Conservation (phyloP, 2,113 vertebrate genomes). For the Theristicus caerulescens region DNA sequence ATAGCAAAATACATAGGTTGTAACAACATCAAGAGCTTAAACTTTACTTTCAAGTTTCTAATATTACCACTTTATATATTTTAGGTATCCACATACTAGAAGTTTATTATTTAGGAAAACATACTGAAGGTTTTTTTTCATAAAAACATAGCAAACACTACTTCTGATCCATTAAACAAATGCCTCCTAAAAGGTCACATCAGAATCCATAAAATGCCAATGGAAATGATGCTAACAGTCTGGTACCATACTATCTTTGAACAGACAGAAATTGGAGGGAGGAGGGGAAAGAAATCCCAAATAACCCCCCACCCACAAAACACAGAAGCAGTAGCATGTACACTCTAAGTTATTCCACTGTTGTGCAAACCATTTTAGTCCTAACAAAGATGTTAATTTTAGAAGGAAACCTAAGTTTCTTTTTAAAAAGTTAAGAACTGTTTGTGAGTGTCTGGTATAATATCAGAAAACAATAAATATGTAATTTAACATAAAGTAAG, state of each 20-base stretch:
- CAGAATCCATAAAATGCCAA: neutral
- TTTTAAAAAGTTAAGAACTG: neutral
- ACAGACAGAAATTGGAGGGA: neutral
- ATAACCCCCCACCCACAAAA: neutral
- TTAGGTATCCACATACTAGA: neutral
- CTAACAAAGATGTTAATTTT: neutral
- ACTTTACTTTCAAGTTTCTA: neutral
- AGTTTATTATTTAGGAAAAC: neutral
- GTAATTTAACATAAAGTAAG: neutral
- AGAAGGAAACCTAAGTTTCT: neutral
- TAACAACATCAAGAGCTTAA: neutral
- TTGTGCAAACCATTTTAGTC: neutral
- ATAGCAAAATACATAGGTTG: slow-evolving; percentile 30
- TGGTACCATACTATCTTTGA: neutral
- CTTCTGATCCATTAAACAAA: neutral
- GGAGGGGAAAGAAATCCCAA: fast-evolving
- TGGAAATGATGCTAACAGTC: neutral
- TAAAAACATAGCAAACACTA: neutral
- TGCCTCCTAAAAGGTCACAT: neutral
- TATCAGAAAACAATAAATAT: neutral
- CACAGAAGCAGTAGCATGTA: neutral
- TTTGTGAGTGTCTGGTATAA: neutral
- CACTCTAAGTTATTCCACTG: neutral
- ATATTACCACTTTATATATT: neutral
- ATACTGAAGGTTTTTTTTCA: neutral